A percentile compares a stretch with the other conserved stretches of the same genome.
Conservation (phyloP, 2,888 invertebrate genomes). For the Gari tellinella region DNA sequence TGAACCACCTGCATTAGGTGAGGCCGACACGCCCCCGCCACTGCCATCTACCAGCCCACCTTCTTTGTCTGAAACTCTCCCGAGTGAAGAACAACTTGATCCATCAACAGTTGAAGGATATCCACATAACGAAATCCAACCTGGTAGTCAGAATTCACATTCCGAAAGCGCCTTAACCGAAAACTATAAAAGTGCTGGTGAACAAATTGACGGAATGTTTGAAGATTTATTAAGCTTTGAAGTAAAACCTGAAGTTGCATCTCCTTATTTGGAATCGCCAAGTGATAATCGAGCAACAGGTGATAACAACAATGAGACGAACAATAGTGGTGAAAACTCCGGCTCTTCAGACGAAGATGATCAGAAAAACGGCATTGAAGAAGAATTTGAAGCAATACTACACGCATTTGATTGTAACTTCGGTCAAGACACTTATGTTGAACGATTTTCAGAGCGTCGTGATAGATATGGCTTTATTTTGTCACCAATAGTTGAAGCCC, state of each 20-base stretch:
- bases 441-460: constrained; percentile 50
- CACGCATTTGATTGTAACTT: constrained; percentile 28
- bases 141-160: too few species aligned
- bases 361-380: constrained; percentile 33
- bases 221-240: too few species aligned
- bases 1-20: constrained; percentile 6
- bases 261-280: too few species aligned
- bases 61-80: background rate
- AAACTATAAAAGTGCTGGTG: too few species aligned
- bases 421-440: constrained; percentile 37
- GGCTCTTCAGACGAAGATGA: constrained; percentile 10
- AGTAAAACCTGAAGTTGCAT: too few species aligned
- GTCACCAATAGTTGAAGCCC: constrained; percentile 51
- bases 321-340: background rate
- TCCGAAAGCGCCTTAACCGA: too few species aligned
- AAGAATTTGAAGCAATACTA: constrained; percentile 54
- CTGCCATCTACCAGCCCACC: constrained; percentile 23
- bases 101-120: too few species aligned
- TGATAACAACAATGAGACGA: background rate
- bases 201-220: too few species aligned
- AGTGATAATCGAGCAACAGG: background rate
- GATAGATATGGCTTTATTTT: constrained; percentile 57
- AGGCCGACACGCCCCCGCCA: background rate
- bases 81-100: too few species aligned
- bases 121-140: too few species aligned